A percentile compares a stretch with the other conserved stretches of the same genome.
These are phyloP conservation scores for Sacculina carcini DNA, from an alignment of 2,888 invertebrate genomes.

Conservation along the genomic window DNA sequence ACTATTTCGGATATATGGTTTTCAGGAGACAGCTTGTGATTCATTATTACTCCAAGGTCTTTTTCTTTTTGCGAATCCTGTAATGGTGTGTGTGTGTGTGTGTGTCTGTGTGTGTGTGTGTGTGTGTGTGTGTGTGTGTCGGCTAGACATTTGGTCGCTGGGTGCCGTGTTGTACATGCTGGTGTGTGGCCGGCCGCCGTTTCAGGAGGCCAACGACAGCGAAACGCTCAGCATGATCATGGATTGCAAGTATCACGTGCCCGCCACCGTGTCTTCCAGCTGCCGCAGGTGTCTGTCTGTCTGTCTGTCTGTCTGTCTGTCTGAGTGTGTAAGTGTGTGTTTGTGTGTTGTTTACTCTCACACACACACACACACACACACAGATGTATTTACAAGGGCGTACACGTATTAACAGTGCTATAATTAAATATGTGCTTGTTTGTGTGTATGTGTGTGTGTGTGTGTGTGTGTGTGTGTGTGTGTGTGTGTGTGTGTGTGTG, in stretches of 20 bases:
- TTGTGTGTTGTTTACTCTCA: not conserved
- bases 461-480: not conserved
- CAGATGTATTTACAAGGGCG: not conserved
- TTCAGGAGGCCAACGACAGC: conserved; percentile 97
- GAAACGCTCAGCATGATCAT: conserved; percentile 98
- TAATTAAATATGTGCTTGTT: not conserved
- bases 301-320: not conserved
- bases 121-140: conserved; percentile 11
- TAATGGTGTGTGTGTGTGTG: not conserved
- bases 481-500: not conserved
- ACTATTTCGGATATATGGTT: no score
- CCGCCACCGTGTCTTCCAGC: conserved; percentile 53
- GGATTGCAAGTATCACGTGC: conserved; percentile 92
- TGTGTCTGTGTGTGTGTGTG: not conserved
- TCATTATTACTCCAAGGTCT: no score
- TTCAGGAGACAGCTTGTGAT: no score
- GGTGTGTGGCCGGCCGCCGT: conserved; percentile 88
- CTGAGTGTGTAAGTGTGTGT: not conserved
- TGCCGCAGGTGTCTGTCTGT: conserved; percentile 39
- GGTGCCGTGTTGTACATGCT: conserved; percentile 97
- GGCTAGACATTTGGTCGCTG: conserved; percentile 82
- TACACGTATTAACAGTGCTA: not conserved
- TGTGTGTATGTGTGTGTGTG: not conserved
- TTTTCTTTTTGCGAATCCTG: conserved; percentile 34
- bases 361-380: not conserved